Base-by-base conservation (phyloP, 2,797 vertebrate genomes). In the Antrozous pallidus region DNA sequence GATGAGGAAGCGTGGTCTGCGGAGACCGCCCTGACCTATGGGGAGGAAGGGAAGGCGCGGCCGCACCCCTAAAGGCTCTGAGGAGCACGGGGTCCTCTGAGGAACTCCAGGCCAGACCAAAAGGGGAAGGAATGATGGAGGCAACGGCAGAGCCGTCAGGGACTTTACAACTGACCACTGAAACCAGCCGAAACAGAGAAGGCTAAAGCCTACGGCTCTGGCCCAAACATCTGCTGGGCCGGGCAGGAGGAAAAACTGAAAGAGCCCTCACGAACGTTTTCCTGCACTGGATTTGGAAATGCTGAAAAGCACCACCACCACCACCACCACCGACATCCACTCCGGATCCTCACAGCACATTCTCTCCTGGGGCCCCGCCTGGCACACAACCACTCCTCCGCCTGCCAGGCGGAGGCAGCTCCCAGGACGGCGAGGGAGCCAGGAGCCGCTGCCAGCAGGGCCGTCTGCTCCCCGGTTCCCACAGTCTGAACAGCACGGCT, bases 401-500 rank as follows among this genome's bases (percentile, higher is more conserved):
- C 86, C 17, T 69, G 92, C 94, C 94, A 96, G 89, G 24, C 75
- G 0, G 10, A 84, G 71, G 73, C 49, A 0, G 88, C 86, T 94
- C 91, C 92, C 69, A 38, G 61, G 75, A 77, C 1, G 38, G 75
- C 0, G 5, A 88, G 56, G 91, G 69, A 96, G 89, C 88, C 88
- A 79, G 95, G 77, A 75, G 85, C 40, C 0, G 40, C 79, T 75
- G 94, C 91, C 94, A 95, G 90, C 42, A n/a, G 47, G 65, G 75
- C 90, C 92, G 84, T 90, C 92, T 94, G 96, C 86, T 96, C 73
- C 18, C 83, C 13, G 6, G 20, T 88, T 94, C 95, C 96, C 95
- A 95, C 86, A 90, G 91, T 81, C 90, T 45, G 73, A 84, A 40
- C 47, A 4, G 88, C 9, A 0, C 7, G 1, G 78, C 70, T 85